A percentile compares a stretch with the other conserved stretches of the same genome.
Conservation (phyloP, 2,113 vertebrate genomes). For the Elephantulus edwardii region DNA sequence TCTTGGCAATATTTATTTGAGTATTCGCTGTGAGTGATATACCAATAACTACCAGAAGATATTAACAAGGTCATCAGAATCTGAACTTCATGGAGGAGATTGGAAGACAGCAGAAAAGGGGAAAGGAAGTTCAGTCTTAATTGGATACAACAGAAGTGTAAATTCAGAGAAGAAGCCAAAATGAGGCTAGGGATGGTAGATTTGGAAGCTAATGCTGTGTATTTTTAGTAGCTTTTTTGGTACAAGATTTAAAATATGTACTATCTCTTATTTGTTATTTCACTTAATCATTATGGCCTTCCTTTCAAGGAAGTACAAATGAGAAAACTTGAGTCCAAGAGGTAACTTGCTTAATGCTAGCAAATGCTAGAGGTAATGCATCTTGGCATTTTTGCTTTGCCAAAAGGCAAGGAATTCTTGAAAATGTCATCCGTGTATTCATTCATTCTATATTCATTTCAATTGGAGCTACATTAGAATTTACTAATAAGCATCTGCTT, state of each 20-base stretch:
- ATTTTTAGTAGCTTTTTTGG: slow-evolving; percentile 44
- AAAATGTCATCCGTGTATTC: neutral
- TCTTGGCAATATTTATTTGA: slow-evolving; percentile 13
- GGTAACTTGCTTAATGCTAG: neutral
- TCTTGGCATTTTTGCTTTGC: neutral
- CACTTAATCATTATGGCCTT: neutral
- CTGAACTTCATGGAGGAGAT: neutral
- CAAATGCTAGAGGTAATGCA: neutral
- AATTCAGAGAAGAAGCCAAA: slow-evolving; percentile 13
- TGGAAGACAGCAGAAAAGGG: neutral
- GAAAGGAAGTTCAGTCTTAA: neutral
- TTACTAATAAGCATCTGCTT: neutral
- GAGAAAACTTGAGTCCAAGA: neutral
- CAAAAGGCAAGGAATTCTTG: neutral
- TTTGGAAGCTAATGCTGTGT: neutral
- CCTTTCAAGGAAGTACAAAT: neutral
- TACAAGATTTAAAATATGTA: neutral
- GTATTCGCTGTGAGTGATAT: neutral
- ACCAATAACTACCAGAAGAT: neutral
- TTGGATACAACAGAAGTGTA: neutral
- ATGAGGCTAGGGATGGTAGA: neutral
- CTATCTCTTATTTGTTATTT: slow-evolving; percentile 35
- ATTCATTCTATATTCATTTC: neutral
- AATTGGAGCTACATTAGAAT: neutral
- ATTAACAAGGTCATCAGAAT: neutral